Conservation (phyloP, 2,113 vertebrate species). For the Dromiciops gliroides region DNA sequence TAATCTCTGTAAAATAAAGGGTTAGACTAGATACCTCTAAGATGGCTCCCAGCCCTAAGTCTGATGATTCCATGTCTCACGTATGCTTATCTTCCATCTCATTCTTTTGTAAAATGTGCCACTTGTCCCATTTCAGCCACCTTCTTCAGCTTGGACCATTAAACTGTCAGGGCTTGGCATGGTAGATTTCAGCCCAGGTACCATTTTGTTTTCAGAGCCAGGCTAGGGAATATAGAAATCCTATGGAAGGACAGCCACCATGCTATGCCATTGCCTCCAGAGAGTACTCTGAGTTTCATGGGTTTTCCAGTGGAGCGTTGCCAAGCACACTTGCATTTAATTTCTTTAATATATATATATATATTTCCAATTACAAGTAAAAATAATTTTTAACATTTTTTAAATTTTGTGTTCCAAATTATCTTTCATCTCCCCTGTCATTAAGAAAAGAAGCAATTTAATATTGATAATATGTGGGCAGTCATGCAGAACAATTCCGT, state of each 20-base stretch:
- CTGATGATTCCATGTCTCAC: background rate
- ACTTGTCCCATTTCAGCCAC: background rate
- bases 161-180: background rate
- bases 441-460: no score
- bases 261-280: constrained; percentile 15
- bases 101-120: background rate
- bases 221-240: background rate
- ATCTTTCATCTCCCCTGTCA: no score
- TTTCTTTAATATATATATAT: background rate
- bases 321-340: background rate
- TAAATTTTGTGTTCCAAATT: no score
- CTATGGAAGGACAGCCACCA: background rate
- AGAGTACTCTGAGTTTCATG: background rate
- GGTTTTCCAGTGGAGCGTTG: background rate
- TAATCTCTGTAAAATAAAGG: background rate
- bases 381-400: no score
- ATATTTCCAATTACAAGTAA: no score
- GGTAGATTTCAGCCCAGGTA: constrained; percentile 17
- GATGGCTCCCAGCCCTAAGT: background rate
- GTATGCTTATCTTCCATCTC: constrained; percentile 21
- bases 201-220: constrained; percentile 28
- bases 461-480: no score
- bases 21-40: background rate
- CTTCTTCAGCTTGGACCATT: constrained; percentile 24
- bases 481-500: no score